Percentiles rank a stretch among this genome's conserved stretches.
These are phyloP conservation scores for Thera obeliscata DNA, from an alignment of 2,888 invertebrate species.

Conservation along the genomic window DNA sequence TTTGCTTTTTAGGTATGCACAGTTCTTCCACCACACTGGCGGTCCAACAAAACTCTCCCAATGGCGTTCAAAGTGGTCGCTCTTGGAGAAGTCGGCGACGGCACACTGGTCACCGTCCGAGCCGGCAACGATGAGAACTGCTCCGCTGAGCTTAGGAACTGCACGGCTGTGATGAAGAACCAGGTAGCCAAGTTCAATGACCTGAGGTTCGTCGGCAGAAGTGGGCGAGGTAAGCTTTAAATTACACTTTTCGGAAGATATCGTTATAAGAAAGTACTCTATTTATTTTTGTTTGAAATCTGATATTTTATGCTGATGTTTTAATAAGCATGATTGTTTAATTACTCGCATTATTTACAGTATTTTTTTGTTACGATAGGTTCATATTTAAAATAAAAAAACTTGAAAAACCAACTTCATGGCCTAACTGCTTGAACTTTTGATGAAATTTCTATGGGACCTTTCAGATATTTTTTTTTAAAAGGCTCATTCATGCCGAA, in stretches of 20 bases:
- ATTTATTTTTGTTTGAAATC: background rate
- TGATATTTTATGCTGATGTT: too few relatives aligned
- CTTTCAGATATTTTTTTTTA: too few relatives aligned
- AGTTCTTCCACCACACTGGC: slow-evolving; percentile 97
- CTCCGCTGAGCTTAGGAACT: slow-evolving; percentile 96
- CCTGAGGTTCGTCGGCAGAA: slow-evolving; percentile 97
- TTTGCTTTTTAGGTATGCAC: slow-evolving; percentile 87
- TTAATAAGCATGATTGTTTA: too few relatives aligned
- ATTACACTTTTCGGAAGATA: background rate
- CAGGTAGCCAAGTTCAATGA: slow-evolving; percentile 99
- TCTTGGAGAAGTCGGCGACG: slow-evolving; percentile 96
- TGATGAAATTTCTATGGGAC: too few relatives aligned
- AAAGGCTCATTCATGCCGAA: too few relatives aligned
- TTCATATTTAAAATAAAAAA: too few relatives aligned
- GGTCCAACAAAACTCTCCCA: slow-evolving; percentile 98
- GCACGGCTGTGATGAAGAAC: slow-evolving; percentile 97
- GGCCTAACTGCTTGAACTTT: too few relatives aligned
- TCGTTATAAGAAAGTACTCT: background rate
- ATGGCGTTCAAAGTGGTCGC: slow-evolving; percentile 97
- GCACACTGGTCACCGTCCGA: slow-evolving; percentile 95
- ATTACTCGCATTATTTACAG: too few relatives aligned
- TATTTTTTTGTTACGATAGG: too few relatives aligned
- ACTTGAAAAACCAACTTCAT: too few relatives aligned
- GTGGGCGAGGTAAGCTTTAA: slow-evolving; percentile 94
- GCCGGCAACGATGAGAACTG: slow-evolving; percentile 99